These are phyloP conservation scores for Battus philenor DNA, from an alignment of 1,140 invertebrate species.

Conservation along the genomic window DNA sequence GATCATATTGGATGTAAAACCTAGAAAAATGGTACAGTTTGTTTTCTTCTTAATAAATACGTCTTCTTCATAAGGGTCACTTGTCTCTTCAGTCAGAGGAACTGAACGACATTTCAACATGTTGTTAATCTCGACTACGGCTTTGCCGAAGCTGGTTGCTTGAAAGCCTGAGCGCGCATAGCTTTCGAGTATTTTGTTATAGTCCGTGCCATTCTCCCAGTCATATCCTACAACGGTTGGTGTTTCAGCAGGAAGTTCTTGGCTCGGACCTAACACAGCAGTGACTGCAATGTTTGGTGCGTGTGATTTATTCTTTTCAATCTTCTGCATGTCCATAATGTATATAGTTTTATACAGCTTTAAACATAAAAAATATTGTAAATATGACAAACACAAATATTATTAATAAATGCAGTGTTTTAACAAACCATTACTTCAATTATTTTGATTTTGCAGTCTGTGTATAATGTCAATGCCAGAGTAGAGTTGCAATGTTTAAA, in stretches of 20 bases:
- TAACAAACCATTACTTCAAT: no score
- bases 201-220: slow-evolving; percentile 95
- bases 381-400: no score
- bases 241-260: slow-evolving; percentile 78
- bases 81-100: slow-evolving; percentile 80
- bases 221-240: slow-evolving; percentile 88
- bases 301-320: slow-evolving; percentile 26
- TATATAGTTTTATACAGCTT: not conserved
- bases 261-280: slow-evolving; percentile 82
- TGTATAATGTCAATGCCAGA: not conserved
- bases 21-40: slow-evolving; percentile 97
- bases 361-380: not conserved
- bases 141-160: slow-evolving; percentile 95
- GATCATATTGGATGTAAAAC: slow-evolving; percentile 98
- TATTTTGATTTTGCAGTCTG: not conserved
- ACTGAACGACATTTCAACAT: slow-evolving; percentile 88
- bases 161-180: slow-evolving; percentile 94
- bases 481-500: no score
- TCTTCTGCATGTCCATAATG: slow-evolving; percentile 32
- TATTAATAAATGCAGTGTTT: no score
- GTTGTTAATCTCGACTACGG: slow-evolving; percentile 93
- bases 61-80: slow-evolving; percentile 84
- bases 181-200: slow-evolving; percentile 87
- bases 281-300: slow-evolving; percentile 78
- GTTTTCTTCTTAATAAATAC: slow-evolving; percentile 85